These are phyloP conservation scores for Odobenus rosmarus DNA, from an alignment of 2,113 vertebrate species.

Conservation along the genomic window DNA sequence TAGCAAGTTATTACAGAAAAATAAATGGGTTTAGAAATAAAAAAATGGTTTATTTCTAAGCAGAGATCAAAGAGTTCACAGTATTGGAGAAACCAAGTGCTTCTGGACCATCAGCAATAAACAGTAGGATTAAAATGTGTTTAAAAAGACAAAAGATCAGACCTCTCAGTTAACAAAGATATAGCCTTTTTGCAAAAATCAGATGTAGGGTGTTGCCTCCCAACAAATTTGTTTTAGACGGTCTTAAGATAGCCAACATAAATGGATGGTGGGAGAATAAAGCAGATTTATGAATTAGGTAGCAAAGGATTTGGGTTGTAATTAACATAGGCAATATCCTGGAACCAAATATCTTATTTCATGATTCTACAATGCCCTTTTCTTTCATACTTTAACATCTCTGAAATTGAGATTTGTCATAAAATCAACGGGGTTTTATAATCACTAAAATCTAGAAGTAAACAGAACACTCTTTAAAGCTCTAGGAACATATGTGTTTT, in stretches of 20 bases:
- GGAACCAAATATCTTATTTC: not conserved
- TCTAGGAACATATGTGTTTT: not conserved
- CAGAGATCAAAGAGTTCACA: not conserved
- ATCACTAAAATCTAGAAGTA: not conserved
- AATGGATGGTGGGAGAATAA: not conserved
- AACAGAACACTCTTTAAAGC: not conserved
- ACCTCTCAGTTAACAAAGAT: not conserved
- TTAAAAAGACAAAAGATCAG: not conserved
- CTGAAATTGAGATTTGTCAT: not conserved
- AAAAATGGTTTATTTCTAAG: not conserved
- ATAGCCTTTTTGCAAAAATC: not conserved
- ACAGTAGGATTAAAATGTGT: not conserved
- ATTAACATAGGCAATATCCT: not conserved
- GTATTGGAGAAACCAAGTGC: not conserved
- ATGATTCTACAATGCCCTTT: not conserved
- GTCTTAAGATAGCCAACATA: not conserved
- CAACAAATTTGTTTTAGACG: not conserved
- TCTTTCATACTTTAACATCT: not conserved
- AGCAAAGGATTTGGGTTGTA: not conserved
- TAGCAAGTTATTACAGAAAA: constrained; percentile 33
- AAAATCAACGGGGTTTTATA: not conserved
- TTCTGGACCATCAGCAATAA: not conserved
- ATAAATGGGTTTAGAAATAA: not conserved
- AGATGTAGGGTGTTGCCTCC: not conserved
- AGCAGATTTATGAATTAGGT: not conserved